Percentiles rank a stretch among this genome's conserved stretches.
These are phyloP conservation scores for Gopherus flavomarginatus DNA, from an alignment of 2,113 vertebrate genomes.

Conservation along the genomic window DNA sequence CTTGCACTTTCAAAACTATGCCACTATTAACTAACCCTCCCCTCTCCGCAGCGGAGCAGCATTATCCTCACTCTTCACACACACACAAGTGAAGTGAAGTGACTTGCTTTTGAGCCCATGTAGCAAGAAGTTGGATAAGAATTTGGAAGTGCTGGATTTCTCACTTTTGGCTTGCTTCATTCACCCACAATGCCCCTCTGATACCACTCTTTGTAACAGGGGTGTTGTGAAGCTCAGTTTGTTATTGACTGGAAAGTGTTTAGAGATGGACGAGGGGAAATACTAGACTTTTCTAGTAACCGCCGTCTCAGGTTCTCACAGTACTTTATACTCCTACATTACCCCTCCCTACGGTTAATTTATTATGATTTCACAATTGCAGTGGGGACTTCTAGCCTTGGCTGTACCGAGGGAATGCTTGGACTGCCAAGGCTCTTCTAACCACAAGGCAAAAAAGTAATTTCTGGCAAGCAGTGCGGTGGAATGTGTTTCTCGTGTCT, in stretches of 20 bases:
- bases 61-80: not conserved
- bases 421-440: not conserved
- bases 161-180: not conserved
- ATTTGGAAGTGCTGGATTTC: not conserved
- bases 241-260: not conserved
- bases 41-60: not conserved
- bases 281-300: no score
- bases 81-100: not conserved
- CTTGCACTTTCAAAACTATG: not conserved
- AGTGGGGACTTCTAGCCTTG: accelerated
- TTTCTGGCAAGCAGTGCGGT: not conserved
- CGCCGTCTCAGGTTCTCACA: not conserved
- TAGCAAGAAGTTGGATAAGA: not conserved
- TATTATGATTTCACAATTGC: not conserved
- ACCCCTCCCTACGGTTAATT: not conserved
- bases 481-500: accelerated
- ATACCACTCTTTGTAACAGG: accelerated
- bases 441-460: not conserved
- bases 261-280: not conserved
- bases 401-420: not conserved
- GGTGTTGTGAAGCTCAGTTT: accelerated
- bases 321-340: accelerated
- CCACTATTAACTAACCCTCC: not conserved
- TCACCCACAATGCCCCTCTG: not conserved
- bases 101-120: not conserved